Base-by-base conservation (phyloP, 2,797 vertebrate genomes). In the Selene dorsalis region DNA sequence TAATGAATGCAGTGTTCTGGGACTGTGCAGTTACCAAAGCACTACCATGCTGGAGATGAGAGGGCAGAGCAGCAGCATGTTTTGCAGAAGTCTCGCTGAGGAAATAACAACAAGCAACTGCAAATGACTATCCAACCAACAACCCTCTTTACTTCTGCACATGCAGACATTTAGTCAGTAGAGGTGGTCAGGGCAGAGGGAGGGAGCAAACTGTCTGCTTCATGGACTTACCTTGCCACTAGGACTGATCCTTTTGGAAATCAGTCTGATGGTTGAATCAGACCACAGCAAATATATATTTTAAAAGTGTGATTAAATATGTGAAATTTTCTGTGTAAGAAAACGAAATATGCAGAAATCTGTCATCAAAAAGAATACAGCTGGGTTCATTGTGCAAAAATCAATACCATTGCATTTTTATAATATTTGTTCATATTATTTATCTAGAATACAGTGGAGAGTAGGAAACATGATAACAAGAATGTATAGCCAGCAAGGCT, bases 1-100 rank as follows among this genome's bases (percentile, higher is more conserved):
- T 93, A 89, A 90, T 93, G 70, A 86, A 92, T 86, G 78, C 4
- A 32, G 38, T 67, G 85, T 50, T 77, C 63, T 81, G 85, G 73
- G 73, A 81, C 80, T 68, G 70, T 73, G 75, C 9, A 58, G 72
- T 80, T 77, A 84, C 76, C 82, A 85, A 80, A 86, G 87, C 82
- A 73, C 77, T 70, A 79, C 66, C 75, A 62, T 18, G 72, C 65
- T 79, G 73, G 73, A 80, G 85, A 87, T 80, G 73, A 85, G 71
- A 73, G 63, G 52, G 50, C 64, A 85, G 69, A 62, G 82, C 79
- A 77, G 74, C 73, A 60, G 69, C 3, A 4, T 75, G 77, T 81
- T 84, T 80, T 57, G 66, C 61, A 61, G 57, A 68, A 73, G 32
- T 48, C 70, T 82, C 22, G 24, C 79, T 16, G 56, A 68, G 35